A percentile compares a stretch with the other conserved stretches of the same genome.
These are phyloP conservation scores for Belonocnema kinseyi DNA, from an alignment of 1,140 invertebrate genomes.

Conservation along the genomic window DNA sequence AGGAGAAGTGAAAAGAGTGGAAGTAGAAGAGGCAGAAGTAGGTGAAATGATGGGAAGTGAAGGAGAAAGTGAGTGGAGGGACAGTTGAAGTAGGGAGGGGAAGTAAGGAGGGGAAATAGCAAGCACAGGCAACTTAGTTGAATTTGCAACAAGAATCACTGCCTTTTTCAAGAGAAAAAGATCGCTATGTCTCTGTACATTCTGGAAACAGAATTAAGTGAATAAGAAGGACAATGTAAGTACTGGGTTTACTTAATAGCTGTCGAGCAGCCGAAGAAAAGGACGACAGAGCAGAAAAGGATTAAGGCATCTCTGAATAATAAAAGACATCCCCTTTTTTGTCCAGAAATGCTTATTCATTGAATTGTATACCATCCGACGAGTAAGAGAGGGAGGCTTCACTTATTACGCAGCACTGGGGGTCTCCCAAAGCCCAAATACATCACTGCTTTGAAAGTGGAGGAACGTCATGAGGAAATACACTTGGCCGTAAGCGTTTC, in stretches of 20 bases:
- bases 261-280: neutral
- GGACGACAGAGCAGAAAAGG: neutral
- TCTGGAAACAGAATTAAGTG: neutral
- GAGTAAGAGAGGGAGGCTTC: neutral
- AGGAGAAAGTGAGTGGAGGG: too few species aligned
- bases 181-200: too few species aligned
- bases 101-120: too few species aligned
- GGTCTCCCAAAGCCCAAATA: neutral
- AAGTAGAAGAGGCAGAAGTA: too few species aligned
- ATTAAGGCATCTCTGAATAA: neutral
- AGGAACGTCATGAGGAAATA: neutral
- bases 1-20: too few species aligned
- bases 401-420: neutral
- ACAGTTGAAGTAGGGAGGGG: too few species aligned
- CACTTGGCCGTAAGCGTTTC: slow-evolving; percentile 19
- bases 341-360: slow-evolving; percentile 2
- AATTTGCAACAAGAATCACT: too few species aligned
- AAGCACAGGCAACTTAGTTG: too few species aligned
- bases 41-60: too few species aligned
- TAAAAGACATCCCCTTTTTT: neutral
- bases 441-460: slow-evolving; percentile 2
- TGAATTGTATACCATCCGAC: neutral
- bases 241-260: neutral
- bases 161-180: too few species aligned
- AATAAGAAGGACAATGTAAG: neutral